These are phyloP conservation scores for Steinernema hermaphroditum DNA, from an alignment of 2,888 invertebrate species.

Conservation along the genomic window DNA sequence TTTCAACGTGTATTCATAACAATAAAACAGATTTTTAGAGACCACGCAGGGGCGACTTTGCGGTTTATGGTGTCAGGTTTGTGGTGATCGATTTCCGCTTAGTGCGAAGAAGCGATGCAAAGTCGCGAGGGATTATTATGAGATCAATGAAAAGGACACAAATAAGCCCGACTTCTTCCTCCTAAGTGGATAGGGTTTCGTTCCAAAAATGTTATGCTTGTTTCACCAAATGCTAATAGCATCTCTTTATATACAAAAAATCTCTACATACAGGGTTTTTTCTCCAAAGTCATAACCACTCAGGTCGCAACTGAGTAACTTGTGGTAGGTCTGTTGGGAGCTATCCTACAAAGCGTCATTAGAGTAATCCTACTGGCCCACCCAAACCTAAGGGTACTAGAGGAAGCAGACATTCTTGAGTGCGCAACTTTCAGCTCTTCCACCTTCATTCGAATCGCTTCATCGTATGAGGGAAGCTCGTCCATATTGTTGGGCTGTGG, in stretches of 20 bases:
- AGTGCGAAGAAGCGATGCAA: not conserved
- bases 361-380: not conserved
- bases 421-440: slow-evolving; percentile 26
- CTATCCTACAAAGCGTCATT: not conserved
- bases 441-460: slow-evolving; percentile 47
- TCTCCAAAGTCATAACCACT: not conserved
- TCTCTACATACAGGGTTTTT: not conserved
- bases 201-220: not conserved
- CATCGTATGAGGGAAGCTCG: slow-evolving; percentile 50
- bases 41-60: not conserved
- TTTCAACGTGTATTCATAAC: not conserved
- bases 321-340: not conserved
- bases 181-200: not conserved
- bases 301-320: not conserved
- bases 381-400: not conserved
- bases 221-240: not conserved
- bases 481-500: slow-evolving; percentile 26
- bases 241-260: slow-evolving; percentile 5
- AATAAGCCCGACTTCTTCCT: not conserved
- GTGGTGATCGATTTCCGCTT: not conserved
- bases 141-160: slow-evolving; percentile 5
- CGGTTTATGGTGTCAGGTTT: not conserved
- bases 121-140: slow-evolving; percentile 22
- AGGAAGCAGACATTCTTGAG: not conserved
- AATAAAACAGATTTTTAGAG: not conserved